Conservation (phyloP, 2,797 vertebrate species). For the Danio choprae region DNA sequence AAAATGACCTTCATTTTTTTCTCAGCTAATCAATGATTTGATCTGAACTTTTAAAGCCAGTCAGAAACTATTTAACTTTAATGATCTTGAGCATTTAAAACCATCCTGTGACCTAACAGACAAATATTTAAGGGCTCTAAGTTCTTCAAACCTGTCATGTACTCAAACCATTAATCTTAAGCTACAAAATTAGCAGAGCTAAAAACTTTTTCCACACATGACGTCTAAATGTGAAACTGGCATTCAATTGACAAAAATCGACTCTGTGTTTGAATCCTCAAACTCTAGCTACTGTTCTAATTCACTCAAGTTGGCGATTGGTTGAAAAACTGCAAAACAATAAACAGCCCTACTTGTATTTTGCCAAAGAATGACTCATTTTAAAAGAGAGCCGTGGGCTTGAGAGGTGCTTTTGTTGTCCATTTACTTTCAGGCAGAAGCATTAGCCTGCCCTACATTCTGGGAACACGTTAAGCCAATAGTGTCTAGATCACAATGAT, state of each 20-base stretch:
- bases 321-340: not conserved
- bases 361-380: not conserved
- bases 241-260: not conserved
- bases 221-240: not conserved
- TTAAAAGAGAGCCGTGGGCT: slow-evolving; percentile 9
- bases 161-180: too few relatives aligned
- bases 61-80: too few relatives aligned
- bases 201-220: not conserved
- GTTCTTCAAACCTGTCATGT: too few relatives aligned
- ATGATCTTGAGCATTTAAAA: too few relatives aligned
- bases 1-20: too few relatives aligned
- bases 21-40: too few relatives aligned
- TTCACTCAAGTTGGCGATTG: not conserved
- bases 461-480: slow-evolving; percentile 29
- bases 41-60: too few relatives aligned
- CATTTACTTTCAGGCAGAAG: slow-evolving; percentile 14
- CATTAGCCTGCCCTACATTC: slow-evolving; percentile 31
- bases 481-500: slow-evolving; percentile 32
- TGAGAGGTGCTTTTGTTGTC: slow-evolving; percentile 20
- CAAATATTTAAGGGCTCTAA: too few relatives aligned
- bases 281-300: not conserved
- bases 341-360: not conserved
- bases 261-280: not conserved
- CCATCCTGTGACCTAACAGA: too few relatives aligned
- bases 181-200: too few relatives aligned